Conservation (phyloP, 2,797 vertebrate species). For the Coranthus polyacanthus region DNA sequence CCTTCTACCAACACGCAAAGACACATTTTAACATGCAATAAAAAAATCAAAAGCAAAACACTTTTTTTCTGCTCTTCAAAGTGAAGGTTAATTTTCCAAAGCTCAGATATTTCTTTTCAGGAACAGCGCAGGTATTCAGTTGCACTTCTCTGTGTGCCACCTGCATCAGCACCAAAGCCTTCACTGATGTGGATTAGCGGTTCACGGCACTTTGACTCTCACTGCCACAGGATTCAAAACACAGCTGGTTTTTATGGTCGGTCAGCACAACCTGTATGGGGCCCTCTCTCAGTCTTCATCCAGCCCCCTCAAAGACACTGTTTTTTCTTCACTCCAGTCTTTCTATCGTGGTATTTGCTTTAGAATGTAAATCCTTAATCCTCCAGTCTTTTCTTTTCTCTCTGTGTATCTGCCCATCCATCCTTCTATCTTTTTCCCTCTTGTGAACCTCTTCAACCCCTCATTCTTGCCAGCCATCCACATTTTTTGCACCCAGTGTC, state of each 20-base stretch:
- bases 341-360: slow-evolving; percentile 62
- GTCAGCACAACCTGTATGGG: slow-evolving; percentile 74
- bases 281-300: slow-evolving; percentile 11
- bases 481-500: slow-evolving; percentile 91
- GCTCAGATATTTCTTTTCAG: slow-evolving; percentile 8
- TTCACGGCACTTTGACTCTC: slow-evolving; percentile 63
- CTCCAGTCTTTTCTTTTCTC: slow-evolving; percentile 72
- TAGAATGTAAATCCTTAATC: slow-evolving; percentile 87
- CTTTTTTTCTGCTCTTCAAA: slow-evolving; percentile 2
- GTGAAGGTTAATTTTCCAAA: slow-evolving; percentile 33
- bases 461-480: slow-evolving; percentile 93
- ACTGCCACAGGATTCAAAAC: slow-evolving; percentile 59
- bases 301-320: slow-evolving; percentile 48
- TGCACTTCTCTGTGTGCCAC: slow-evolving; percentile 23
- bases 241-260: slow-evolving; percentile 67
- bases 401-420: slow-evolving; percentile 35
- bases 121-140: slow-evolving; percentile 45
- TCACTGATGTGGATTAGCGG: slow-evolving; percentile 63
- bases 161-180: slow-evolving; percentile 62
- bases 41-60: background rate
- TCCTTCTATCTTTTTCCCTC: slow-evolving; percentile 27
- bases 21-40: background rate
- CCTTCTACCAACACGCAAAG: background rate
- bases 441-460: slow-evolving; percentile 87
- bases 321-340: slow-evolving; percentile 37